phyloP scores from a whole-genome alignment of 2,113 vertebrate species.

The Tragulus kanchil region DNA sequence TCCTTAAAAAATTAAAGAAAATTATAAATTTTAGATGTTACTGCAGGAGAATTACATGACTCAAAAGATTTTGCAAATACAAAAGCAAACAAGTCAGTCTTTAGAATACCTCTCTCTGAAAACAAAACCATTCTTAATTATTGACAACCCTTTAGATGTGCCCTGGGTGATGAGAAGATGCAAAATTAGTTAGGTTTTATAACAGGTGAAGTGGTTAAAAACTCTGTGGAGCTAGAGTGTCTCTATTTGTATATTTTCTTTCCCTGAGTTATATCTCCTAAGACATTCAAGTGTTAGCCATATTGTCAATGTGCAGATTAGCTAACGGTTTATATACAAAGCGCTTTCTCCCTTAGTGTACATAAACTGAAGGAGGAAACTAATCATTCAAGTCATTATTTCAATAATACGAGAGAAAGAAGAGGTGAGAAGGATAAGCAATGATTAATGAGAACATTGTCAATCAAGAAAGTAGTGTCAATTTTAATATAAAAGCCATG shows the following conservation, averaged over 20 bases:
- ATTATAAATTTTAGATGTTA: not conserved
- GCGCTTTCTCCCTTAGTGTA: not conserved
- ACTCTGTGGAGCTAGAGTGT: constrained; percentile 57
- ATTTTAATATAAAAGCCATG: constrained; percentile 44
- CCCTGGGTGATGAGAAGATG: constrained; percentile 70
- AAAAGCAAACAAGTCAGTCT: not conserved
- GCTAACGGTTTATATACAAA: not conserved
- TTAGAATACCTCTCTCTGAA: not conserved
- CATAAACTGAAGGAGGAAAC: constrained; percentile 38
- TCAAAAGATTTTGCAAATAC: not conserved
- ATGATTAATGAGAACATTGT: constrained; percentile 37
- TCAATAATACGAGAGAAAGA: constrained; percentile 49
- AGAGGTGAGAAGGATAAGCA: constrained; percentile 29
- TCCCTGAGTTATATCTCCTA: constrained; percentile 61
- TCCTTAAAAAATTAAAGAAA: not conserved
- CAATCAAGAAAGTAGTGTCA: not conserved
- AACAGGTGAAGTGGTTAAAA: constrained; percentile 74
- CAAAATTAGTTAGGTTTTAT: constrained; percentile 74
- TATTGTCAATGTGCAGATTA: constrained; percentile 55
- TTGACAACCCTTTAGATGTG: constrained; percentile 63
- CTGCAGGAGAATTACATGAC: not conserved
- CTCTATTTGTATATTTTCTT: constrained; percentile 71
- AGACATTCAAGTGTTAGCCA: constrained; percentile 58
- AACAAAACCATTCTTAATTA: not conserved
- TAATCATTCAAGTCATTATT: constrained; percentile 50